These are phyloP conservation scores for Bradypus variegatus DNA, from an alignment of 2,797 vertebrate species.

Conservation along the genomic window DNA sequence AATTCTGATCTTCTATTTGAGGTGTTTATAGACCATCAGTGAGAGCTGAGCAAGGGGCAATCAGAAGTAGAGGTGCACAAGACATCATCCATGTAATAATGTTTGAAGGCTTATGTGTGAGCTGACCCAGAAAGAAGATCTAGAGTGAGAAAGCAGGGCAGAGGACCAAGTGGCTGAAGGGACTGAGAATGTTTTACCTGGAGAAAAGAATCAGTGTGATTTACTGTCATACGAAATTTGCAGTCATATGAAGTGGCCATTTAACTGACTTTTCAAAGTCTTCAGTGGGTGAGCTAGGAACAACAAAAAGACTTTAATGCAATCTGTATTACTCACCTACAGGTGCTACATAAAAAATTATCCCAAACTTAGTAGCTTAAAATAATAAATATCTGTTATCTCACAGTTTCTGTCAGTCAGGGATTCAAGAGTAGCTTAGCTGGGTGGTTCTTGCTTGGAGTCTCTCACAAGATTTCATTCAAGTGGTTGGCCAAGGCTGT, in stretches of 20 bases:
- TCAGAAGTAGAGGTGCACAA: neutral
- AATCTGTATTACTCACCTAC: neutral
- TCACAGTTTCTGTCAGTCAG: neutral
- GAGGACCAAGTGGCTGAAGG: neutral
- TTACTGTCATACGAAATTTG: neutral
- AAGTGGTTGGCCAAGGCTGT: neutral
- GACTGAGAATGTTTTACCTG: neutral
- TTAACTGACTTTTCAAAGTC: neutral
- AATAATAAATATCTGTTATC: neutral
- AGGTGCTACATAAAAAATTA: neutral
- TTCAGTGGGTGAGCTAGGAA: neutral
- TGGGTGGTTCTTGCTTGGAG: neutral
- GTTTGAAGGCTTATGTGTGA: neutral
- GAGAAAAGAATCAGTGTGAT: neutral
- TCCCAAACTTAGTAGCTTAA: neutral
- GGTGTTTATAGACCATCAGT: neutral
- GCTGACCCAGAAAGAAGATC: neutral
- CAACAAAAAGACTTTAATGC: conserved; percentile 1
- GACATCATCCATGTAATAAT: neutral
- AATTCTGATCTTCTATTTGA: neutral
- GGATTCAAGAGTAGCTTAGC: neutral
- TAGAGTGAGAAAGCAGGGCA: neutral
- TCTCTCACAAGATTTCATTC: neutral
- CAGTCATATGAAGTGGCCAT: neutral
- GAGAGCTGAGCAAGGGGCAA: neutral